Conservation (phyloP, 1,140 invertebrate genomes). For the Drosophila ercepeae region DNA sequence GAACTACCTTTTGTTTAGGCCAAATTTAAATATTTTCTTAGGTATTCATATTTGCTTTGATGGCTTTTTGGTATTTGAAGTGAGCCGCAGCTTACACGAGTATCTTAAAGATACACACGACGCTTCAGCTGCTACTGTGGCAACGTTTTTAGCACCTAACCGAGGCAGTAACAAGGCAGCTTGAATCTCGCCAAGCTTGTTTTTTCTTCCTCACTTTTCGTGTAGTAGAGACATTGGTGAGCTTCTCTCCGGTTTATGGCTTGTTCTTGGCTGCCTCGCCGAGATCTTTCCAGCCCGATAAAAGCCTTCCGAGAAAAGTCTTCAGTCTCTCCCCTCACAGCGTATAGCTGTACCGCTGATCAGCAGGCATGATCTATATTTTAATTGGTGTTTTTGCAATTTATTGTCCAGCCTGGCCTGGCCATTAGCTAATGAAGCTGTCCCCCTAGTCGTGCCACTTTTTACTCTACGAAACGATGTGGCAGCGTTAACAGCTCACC, state of each 20-base stretch:
- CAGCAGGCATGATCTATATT: slow-evolving; percentile 75
- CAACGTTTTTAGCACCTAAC: slow-evolving; percentile 73
- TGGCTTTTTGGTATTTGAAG: slow-evolving; percentile 57
- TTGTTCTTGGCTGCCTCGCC: slow-evolving; percentile 63
- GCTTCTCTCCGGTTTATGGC: slow-evolving; percentile 65
- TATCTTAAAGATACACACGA: slow-evolving; percentile 70
- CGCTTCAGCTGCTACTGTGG: slow-evolving; percentile 49
- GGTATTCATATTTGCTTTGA: slow-evolving; percentile 69
- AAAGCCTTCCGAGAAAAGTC: slow-evolving; percentile 71
- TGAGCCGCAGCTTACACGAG: slow-evolving; percentile 55
- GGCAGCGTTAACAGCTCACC: slow-evolving; percentile 50
- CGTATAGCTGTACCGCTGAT: too few relatives aligned
- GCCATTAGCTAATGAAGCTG: slow-evolving; percentile 79
- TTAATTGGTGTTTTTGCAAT: slow-evolving; percentile 70
- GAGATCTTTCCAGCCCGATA: slow-evolving; percentile 55
- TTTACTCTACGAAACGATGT: slow-evolving; percentile 48
- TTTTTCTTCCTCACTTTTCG: slow-evolving; percentile 20
- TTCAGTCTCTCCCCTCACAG: too few relatives aligned
- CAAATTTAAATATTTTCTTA: slow-evolving; percentile 63
- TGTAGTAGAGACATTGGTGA: slow-evolving; percentile 47
- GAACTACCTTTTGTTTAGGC: slow-evolving; percentile 42
- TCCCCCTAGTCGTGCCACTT: slow-evolving; percentile 37
- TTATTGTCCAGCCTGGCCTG: slow-evolving; percentile 45
- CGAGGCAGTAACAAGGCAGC: slow-evolving; percentile 60
- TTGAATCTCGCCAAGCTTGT: slow-evolving; percentile 43